Conservation (phyloP, 2,797 vertebrate species). For the Ibycter americanus region DNA sequence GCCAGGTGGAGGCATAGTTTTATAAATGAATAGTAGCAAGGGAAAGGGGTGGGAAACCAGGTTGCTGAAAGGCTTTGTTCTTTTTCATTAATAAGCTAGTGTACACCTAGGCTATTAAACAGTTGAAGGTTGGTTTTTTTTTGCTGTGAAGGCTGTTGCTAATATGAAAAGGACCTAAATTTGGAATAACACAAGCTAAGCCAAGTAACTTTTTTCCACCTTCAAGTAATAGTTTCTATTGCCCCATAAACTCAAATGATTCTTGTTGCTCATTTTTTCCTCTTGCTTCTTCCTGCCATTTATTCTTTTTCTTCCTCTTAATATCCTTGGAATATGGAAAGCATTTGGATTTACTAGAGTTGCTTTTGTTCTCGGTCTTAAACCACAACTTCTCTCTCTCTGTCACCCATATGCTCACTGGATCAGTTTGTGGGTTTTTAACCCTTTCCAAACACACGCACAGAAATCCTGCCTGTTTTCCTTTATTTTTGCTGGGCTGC, state of each 20-base stretch:
- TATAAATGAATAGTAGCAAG: background rate
- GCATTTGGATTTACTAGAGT: background rate
- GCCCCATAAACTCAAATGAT: background rate
- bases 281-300: background rate
- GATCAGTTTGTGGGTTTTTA: background rate
- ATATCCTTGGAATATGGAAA: conserved; percentile 16
- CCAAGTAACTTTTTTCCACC: background rate
- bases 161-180: background rate
- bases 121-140: background rate
- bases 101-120: background rate
- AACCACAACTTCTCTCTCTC: background rate
- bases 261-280: background rate
- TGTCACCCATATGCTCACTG: background rate
- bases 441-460: background rate
- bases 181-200: background rate
- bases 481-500: background rate
- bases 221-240: background rate
- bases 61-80: background rate
- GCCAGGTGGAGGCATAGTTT: conserved; percentile 15
- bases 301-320: background rate
- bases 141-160: background rate
- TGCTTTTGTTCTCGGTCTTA: background rate
- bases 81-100: conserved; percentile 3
- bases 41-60: background rate
- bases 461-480: background rate